Conservation (phyloP, 2,113 vertebrate species). For the Atlantisia rogersi region DNA sequence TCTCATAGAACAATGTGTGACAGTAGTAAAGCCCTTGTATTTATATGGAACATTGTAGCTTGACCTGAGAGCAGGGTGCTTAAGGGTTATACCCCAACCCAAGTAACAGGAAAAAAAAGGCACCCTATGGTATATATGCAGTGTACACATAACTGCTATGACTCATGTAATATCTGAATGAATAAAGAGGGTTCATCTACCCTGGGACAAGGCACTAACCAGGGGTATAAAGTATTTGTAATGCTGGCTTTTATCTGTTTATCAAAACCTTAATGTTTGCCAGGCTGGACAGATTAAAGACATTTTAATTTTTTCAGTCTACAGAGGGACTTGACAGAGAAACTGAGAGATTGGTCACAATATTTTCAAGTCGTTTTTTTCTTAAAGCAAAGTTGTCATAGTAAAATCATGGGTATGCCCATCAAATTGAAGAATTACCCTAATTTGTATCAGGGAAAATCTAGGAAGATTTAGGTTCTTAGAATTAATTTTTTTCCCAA, state of each 20-base stretch:
- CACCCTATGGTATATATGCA: not conserved
- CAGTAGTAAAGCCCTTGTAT: not conserved
- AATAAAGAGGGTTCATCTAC: not conserved
- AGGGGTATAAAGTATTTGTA: not conserved
- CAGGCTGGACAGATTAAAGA: not conserved
- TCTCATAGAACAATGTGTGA: not conserved
- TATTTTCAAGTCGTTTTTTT: not conserved
- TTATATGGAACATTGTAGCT: not conserved
- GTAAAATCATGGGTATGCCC: not conserved
- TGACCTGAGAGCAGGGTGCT: not conserved
- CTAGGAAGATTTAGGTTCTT: not conserved
- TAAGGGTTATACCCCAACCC: not conserved
- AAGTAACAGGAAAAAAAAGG: not conserved
- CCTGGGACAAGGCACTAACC: not conserved
- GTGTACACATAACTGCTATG: not conserved
- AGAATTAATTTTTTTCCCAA: not conserved
- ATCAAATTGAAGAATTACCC: not conserved
- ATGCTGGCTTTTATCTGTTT: not conserved
- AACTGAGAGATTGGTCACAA: not conserved
- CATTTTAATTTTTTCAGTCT: not conserved
- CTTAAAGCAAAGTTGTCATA: not conserved
- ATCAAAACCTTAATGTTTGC: not conserved
- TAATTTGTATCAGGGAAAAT: not conserved
- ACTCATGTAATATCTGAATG: not conserved
- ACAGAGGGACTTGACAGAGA: not conserved